Base-by-base conservation (phyloP, 1,140 invertebrate genomes). In the Temnothorax nylanderi region DNA sequence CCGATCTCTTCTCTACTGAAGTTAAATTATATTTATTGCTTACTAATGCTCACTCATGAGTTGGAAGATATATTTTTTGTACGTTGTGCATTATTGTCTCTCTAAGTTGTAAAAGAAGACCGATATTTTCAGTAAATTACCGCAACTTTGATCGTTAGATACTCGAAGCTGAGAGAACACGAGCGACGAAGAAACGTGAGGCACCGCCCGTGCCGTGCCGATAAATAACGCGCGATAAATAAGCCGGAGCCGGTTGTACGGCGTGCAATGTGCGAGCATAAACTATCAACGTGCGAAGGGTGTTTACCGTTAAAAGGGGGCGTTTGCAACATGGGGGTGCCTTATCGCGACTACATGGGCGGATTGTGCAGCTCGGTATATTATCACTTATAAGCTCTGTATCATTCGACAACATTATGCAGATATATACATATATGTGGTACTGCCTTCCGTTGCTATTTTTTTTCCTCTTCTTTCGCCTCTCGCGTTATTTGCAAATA, bases 281-380 rank as follows among this genome's bases (percentile, higher is more conserved):
- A 92, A 91, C 85, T 88, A 88, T 87, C 84, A 89, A 87, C 86
- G 54, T 81, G 47, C 13, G 85, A 91, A 90, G 88, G 75, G 91
- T 93, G 90, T 93, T 93, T 90, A 92, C 81, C 72, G 88, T 91
- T 82, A 75, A 86, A 84, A 86, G 64, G 76, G 85, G 89, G 87
- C 88, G 85, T 90, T 88, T 87, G 85, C 51, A 34, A 34, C 37
- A 90, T 84, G 87, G 85, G 71, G 88, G 87, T 91, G 78, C 87
- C 91, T 93, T 94, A 94, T 93, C 92, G 91, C 77, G 32, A 85
- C 84, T 88, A 74, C 77, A 91, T 93, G 92, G 92, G 91, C 91
- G 92, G 91, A 94, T 93, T 92, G 90, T 90, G 85, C 87, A 87
- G 82, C 87, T 89, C 69, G 47, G 51, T 88, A 88, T 88, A 93